phyloP scores from a whole-genome alignment of 2,888 invertebrate species.

The Agriopis aurantiaria region DNA sequence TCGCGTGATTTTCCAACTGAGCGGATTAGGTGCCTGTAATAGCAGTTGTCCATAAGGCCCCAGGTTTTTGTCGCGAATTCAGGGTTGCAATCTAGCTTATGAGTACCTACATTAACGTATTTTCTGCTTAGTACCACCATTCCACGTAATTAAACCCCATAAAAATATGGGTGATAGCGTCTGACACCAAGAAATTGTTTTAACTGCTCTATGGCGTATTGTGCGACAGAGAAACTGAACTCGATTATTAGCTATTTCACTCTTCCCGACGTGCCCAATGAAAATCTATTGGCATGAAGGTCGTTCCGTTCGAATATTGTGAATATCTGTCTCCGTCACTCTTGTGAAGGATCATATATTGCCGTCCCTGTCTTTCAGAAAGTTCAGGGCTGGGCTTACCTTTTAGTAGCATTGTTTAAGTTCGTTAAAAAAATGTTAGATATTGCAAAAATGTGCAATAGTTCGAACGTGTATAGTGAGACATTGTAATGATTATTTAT shows the following conservation, averaged over 20 bases:
- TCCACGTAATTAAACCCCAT: not conserved
- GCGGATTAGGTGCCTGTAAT: too few species aligned
- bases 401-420: not conserved
- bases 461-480: not conserved
- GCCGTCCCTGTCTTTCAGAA: not conserved
- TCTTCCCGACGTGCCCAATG: too few species aligned
- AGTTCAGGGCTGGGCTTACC: not conserved
- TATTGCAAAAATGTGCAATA: too few species aligned
- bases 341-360: not conserved
- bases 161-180: not conserved
- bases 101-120: not conserved
- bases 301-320: not conserved
- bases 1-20: too few species aligned
- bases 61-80: too few species aligned
- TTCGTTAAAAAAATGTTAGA: too few species aligned
- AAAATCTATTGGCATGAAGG: too few species aligned
- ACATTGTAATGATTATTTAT: not conserved
- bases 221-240: too few species aligned
- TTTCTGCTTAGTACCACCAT: not conserved
- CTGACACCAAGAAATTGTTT: too few species aligned
- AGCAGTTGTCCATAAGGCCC: too few species aligned
- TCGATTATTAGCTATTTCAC: too few species aligned
- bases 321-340: not conserved
- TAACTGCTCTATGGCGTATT: too few species aligned
- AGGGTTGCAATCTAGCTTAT: not conserved